Evolutionary conservation across 2,888 invertebrate genomes (phyloP), one percentile per base, ranked within the genome.

Genomic region (Mythimna albipuncta): DNA sequence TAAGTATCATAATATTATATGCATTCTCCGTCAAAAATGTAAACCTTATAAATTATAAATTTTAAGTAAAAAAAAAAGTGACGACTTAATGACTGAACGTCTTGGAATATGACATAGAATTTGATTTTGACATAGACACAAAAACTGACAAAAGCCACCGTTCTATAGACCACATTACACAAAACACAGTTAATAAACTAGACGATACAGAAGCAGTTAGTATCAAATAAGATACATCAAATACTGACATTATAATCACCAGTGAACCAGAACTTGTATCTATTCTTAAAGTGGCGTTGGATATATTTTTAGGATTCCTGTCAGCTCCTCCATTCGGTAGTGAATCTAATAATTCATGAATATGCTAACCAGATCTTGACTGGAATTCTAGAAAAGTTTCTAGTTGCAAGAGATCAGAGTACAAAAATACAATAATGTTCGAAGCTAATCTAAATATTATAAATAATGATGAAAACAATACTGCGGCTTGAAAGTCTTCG

Each of bases 311-410:
- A 72, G 63, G 54, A 79, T 69, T 78, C 68, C 64, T 61, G 44
- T 66, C 79, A 64, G 80, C 58, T 66, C 35, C 26, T 35, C 50
- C 55, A 61, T 68, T 47, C 59, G 54, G 55, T 44, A 55, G 66
- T 41, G n/a, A 64, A 71, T 47, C 54, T 71, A 63, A 72, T 76
- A 69, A 76, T 58, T 76, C 75, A 85, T 79, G 73, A 85, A 79
- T 79, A 85, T 85, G 70, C 61, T 83, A 85, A 85, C 70, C 64
- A 85, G 72, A 72, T 74, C 61, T 83, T 75, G 59, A 66, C 50
- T 19, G 57, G 11, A 67, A 55, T 80, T 73, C 41, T 69, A 58
- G 61, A 70, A 66, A 71, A 70, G 21, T 66, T 61, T 74, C 21
- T 35, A 69, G 79, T 57, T 58, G 64, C 71, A 67, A 62, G 16